These are phyloP conservation scores for Choloepus hoffmanni DNA, from an alignment of 2,113 vertebrate genomes.

Conservation along the genomic window DNA sequence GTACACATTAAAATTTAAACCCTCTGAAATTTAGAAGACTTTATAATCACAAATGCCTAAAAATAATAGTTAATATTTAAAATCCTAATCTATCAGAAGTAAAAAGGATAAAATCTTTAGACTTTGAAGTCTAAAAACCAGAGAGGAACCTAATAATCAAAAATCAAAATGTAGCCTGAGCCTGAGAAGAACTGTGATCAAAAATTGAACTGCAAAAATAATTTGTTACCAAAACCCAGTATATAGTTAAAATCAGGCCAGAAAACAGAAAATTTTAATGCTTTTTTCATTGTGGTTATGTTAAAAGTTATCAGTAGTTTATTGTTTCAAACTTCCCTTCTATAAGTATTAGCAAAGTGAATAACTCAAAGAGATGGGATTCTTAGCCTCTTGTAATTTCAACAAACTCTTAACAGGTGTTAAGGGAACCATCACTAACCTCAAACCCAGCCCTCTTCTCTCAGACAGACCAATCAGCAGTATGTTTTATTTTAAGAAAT, in stretches of 20 bases:
- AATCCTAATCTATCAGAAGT: not conserved
- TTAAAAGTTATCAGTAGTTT: constrained; percentile 1
- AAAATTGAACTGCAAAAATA: not conserved
- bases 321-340: not conserved
- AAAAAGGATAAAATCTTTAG: constrained; percentile 22
- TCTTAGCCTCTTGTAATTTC: not conserved
- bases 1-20: constrained; percentile 4
- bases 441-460: not conserved
- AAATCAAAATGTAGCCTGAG: not conserved
- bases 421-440: not conserved
- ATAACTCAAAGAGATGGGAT: not conserved
- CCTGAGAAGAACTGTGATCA: not conserved
- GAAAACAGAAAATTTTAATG: not conserved
- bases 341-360: constrained; percentile 38
- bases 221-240: not conserved
- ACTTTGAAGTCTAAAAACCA: not conserved
- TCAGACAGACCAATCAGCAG: not conserved
- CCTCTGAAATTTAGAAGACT: not conserved
- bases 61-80: constrained; percentile 8
- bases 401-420: not conserved
- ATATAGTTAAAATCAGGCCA: not conserved
- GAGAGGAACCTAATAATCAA: not conserved
- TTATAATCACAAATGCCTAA: constrained; percentile 20
- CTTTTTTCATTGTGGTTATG: not conserved
- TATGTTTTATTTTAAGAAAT: constrained; percentile 12